Conservation (phyloP, 1,140 invertebrate genomes). For the Panagrolaimus sp. region DNA sequence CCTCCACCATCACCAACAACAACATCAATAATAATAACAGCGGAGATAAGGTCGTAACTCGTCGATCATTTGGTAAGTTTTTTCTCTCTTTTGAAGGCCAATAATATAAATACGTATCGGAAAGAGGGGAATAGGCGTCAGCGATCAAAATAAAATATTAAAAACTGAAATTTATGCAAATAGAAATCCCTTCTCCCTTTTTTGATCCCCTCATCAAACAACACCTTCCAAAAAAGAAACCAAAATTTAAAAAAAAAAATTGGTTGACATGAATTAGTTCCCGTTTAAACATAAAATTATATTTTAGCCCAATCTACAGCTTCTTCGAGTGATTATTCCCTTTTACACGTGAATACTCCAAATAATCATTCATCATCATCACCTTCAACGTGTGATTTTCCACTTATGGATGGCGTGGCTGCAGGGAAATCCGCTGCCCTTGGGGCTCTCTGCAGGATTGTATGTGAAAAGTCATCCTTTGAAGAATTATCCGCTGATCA, state of each 20-base stretch:
- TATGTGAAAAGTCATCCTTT: conserved; percentile 89
- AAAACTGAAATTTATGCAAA: too few relatives aligned
- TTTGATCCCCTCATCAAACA: too few relatives aligned
- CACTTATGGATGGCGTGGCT: conserved; percentile 48
- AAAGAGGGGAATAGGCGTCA: too few relatives aligned
- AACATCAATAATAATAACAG: conserved; percentile 6
- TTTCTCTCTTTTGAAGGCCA: not conserved
- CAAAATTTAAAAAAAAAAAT: too few relatives aligned
- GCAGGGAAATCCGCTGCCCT: conserved; percentile 87
- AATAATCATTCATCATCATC: not conserved
- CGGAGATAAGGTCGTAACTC: conserved; percentile 19
- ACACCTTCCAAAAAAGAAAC: too few relatives aligned
- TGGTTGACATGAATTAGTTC: not conserved
- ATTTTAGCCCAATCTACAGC: conserved; percentile 26
- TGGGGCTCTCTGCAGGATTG: conserved; percentile 85
- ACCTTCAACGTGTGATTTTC: conserved; percentile 13
- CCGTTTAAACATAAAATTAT: too few relatives aligned
- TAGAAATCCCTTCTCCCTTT: too few relatives aligned
- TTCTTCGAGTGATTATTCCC: not conserved
- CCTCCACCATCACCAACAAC: not conserved
- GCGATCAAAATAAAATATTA: too few relatives aligned
- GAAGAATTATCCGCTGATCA: conserved; percentile 90
- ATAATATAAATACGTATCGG: too few relatives aligned
- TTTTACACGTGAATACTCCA: not conserved
- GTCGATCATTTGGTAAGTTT: conserved; percentile 35